Evolutionary conservation across 2,797 vertebrate species (phyloP), one percentile per base, ranked within the genome.

Genomic region (Sebastiscus albofasciatus): DNA sequence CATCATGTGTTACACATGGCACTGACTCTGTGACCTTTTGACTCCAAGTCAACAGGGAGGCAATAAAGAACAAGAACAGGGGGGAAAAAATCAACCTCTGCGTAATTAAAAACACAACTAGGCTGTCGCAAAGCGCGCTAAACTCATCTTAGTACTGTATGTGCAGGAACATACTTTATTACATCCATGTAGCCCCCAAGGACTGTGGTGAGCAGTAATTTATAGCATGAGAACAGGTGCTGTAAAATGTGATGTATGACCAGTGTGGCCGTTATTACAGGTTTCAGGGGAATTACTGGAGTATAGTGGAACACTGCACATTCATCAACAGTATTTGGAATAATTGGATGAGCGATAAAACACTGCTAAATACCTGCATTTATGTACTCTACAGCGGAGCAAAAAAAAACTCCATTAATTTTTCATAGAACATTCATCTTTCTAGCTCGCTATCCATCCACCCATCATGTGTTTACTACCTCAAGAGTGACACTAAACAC

Each of bases 11-110:
- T 67, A 46, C 55, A 54, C 61, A 68, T 33, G 20, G 68, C 1
- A 12, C 54, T 62, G 75, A 88, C 83, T 33, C 31, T 16, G 20
- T 54, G 79, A 90, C 86, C 75, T 84, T 79, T 34, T 83, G 72
- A 84, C 72, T 75, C 58, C 8, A 24, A 31, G 46, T 64, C 71
- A 77, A 77, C 77, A 77, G 60, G 22, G 61, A 82, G 78, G 72
- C 55, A 79, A 79, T 75, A 67, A 82, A 73, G 27, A 72, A 22
- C 0, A 3, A 26, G 31, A 83, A 71, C 49, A 60, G 34, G 54
- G 12, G 24, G 46, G 42, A 16, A 26, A 39, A 16, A 26, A 66
- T 11, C 20, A 20, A 9, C 8, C 13, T 67, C 46, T 56, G 6
- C 6, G 59, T 84, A 55, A 82, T 86, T 87, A 86, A 72, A 89